Base-by-base conservation (phyloP, 2,113 vertebrate species). In the Capra hircus region DNA sequence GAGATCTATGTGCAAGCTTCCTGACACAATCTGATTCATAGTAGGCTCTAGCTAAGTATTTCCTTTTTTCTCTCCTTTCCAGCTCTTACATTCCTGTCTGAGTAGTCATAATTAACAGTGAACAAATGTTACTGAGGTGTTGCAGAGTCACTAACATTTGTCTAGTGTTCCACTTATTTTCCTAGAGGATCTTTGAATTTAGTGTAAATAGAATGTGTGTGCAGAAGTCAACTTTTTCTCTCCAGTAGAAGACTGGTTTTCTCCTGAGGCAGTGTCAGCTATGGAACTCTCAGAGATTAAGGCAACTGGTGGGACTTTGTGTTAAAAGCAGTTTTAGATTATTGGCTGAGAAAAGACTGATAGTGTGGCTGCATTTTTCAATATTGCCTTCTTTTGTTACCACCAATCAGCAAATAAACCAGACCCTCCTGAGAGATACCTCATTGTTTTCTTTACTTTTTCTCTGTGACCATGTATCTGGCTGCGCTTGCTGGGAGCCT, bases 371-470 rank as follows among this genome's bases (percentile, higher is more conserved):
- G 40, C 48, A 64, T 77, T 62, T 30, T 78, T 94, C 27, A 4
- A 64, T 92, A 85, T 48, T 67, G 48, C 17, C 80, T 92, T 43
- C 27, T 90, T 92, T 94, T 86, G 80, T 88, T 82, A 60, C 12
- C 91, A 57, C 55, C 33, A 7, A 14, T 91, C 43, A 88, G 40
- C 53, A 90, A 82, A 91, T 91, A 94, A 96, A 88, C 6, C 40
- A 64, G 45, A n/a, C 16, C 89, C n/a, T 77, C 82, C n/a, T 40
- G 71, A 89, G 60, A 96, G 50, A 62, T 50, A 62, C 5, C n/a
- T 89, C 88, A 84, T 95, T 97, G 95, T 91, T 96, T 98, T 80
- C 60, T 85, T 83, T 92, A 67, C 55, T 85, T 92, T 94, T 93
- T 81, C 19, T 50, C 91, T 86, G 4, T 86, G 88, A 86, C 85